phyloP scores from a whole-genome alignment of 2,797 vertebrate genomes.

The Melopsittacus undulatus region DNA sequence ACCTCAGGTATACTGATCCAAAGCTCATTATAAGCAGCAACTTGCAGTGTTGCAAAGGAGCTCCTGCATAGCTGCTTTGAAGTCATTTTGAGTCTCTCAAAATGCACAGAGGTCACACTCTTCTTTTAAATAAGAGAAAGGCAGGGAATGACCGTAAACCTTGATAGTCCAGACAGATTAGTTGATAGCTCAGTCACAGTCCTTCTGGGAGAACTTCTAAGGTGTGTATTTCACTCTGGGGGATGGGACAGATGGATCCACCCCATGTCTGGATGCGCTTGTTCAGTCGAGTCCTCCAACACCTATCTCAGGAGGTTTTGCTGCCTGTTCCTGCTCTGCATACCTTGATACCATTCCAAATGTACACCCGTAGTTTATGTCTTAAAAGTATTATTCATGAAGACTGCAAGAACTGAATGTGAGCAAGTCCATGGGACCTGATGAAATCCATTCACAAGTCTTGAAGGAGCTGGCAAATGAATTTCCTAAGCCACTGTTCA shows the following conservation, averaged over 20 bases:
- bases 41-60: neutral
- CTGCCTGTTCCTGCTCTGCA: neutral
- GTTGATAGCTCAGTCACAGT: neutral
- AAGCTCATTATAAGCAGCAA: neutral
- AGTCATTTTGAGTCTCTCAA: neutral
- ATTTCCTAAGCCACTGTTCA: neutral
- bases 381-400: neutral
- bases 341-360: neutral
- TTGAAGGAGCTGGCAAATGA: neutral
- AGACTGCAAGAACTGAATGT: neutral
- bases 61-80: neutral
- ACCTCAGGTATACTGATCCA: neutral
- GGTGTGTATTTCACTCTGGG: neutral
- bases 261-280: neutral
- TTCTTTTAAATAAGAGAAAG: neutral
- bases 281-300: neutral
- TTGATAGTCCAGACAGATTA: neutral
- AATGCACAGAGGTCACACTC: neutral
- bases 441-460: rapidly evolving
- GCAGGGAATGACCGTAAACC: neutral
- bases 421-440: neutral
- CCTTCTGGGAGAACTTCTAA: neutral
- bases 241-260: neutral
- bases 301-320: neutral
- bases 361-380: neutral